phyloP scores from a whole-genome alignment of 2,888 invertebrate species.

The Drosophila longiperda region DNA sequence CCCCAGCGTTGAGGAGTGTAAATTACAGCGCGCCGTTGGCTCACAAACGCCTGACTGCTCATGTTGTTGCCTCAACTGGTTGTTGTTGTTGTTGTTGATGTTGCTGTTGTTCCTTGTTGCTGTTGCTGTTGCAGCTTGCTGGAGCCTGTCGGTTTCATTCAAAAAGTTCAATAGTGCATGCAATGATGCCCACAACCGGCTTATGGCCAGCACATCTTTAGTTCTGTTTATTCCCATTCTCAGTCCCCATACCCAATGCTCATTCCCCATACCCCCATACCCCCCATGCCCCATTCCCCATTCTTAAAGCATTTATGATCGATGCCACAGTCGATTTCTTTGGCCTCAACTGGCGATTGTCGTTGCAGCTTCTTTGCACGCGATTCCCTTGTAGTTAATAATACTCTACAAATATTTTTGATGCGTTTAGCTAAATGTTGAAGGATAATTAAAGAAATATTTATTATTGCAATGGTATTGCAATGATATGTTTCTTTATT shows the following conservation, averaged over 20 bases:
- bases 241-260: slow-evolving; percentile 22
- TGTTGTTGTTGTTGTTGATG: slow-evolving; percentile 29
- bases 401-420: slow-evolving; percentile 25
- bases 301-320: slow-evolving; percentile 67
- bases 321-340: slow-evolving; percentile 76
- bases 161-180: slow-evolving; percentile 80
- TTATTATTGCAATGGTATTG: too few species aligned
- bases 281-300: slow-evolving; percentile 7
- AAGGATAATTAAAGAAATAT: background rate
- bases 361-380: slow-evolving; percentile 58
- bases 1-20: slow-evolving; percentile 73
- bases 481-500: too few species aligned
- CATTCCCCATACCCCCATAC: slow-evolving; percentile 23
- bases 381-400: slow-evolving; percentile 43
- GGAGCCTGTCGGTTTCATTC: slow-evolving; percentile 79
- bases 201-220: slow-evolving; percentile 27
- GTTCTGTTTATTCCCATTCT: slow-evolving; percentile 49
- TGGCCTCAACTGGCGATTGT: slow-evolving; percentile 65
- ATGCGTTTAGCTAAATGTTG: background rate
- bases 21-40: slow-evolving; percentile 75
- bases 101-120: background rate
- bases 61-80: slow-evolving; percentile 53
- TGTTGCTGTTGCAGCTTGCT: slow-evolving; percentile 37
- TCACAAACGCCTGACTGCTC: slow-evolving; percentile 60
- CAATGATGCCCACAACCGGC: slow-evolving; percentile 55